phyloP scores from a whole-genome alignment of 2,113 vertebrate species.

The Pristiophorus japonicus region DNA sequence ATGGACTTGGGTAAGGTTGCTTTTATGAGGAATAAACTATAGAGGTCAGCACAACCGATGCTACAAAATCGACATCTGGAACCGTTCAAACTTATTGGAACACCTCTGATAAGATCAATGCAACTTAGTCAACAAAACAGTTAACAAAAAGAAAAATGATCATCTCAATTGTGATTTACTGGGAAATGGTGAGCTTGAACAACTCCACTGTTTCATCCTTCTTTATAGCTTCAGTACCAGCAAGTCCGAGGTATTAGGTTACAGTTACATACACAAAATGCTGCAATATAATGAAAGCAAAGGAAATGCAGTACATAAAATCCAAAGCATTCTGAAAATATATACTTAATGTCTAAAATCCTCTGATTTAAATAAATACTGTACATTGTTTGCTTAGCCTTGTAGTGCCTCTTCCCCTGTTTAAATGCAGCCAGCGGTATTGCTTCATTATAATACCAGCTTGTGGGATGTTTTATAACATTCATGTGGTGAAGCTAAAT shows the following conservation, averaged over 20 bases:
- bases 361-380: conserved; percentile 16
- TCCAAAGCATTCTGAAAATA: conserved; percentile 29
- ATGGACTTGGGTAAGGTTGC: not conserved
- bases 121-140: not conserved
- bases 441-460: conserved; percentile 33
- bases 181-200: not conserved
- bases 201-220: not conserved
- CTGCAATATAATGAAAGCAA: not conserved
- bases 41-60: not conserved
- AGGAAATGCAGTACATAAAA: not conserved
- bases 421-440: conserved; percentile 24
- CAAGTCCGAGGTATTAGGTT: not conserved
- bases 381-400: conserved; percentile 13
- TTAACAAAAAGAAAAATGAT: conserved; percentile 2
- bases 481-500: conserved; percentile 35
- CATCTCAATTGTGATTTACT: not conserved
- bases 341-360: conserved; percentile 31
- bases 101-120: not conserved
- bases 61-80: not conserved
- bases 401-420: conserved; percentile 29
- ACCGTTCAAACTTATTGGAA: not conserved
- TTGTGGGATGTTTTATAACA: conserved; percentile 35
- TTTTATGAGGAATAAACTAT: not conserved
- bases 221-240: not conserved
- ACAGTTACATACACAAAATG: conserved; percentile 4